These are phyloP conservation scores for Budorcas taxicolor DNA, from an alignment of 2,113 vertebrate genomes.

Conservation along the genomic window DNA sequence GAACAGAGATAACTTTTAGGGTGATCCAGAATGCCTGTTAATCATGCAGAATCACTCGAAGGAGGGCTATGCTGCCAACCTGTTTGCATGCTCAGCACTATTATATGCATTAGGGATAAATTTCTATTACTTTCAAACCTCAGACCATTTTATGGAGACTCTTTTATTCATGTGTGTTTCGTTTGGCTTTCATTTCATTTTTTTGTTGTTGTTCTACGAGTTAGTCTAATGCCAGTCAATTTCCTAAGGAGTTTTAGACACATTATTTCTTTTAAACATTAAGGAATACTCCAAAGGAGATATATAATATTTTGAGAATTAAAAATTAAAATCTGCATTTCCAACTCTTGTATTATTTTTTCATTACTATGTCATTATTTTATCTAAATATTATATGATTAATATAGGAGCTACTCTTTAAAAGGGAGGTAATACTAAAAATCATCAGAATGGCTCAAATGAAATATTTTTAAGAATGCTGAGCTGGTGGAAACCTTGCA, in stretches of 20 bases:
- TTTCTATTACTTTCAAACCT: neutral
- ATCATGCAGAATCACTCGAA: fast-evolving
- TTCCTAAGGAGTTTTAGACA: neutral
- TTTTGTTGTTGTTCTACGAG: neutral
- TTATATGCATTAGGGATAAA: neutral
- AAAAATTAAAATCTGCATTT: neutral
- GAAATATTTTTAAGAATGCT: neutral
- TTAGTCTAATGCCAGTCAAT: neutral
- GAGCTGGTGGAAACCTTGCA: neutral
- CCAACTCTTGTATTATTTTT: neutral
- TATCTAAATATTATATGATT: neutral
- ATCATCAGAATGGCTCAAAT: neutral
- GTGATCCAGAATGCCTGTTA: neutral
- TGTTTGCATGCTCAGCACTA: neutral
- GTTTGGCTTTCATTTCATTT: neutral
- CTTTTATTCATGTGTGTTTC: neutral
- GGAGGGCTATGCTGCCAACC: neutral
- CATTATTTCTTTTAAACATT: neutral
- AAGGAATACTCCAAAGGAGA: neutral
- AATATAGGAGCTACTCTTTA: neutral
- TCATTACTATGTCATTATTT: neutral
- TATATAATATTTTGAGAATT: neutral
- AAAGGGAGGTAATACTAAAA: neutral
- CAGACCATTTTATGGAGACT: neutral
- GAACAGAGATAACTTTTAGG: neutral